phyloP scores from a whole-genome alignment of 2,113 vertebrate genomes.

The Heloderma charlesbogerti region DNA sequence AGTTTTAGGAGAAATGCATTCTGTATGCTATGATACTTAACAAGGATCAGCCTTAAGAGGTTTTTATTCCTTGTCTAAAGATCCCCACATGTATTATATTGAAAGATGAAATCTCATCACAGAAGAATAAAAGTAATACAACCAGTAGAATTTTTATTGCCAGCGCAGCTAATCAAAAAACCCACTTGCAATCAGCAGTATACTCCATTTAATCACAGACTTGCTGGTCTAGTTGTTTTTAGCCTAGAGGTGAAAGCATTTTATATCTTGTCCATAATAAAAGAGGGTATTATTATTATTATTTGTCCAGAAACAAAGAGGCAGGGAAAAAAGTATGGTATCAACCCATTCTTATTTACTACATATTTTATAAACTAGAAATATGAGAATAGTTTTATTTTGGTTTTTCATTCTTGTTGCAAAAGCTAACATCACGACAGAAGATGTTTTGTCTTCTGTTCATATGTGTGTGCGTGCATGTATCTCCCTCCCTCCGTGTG shows the following conservation, averaged over 20 bases:
- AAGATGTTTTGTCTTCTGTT: neutral
- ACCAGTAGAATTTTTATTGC: neutral
- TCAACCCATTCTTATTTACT: constrained; percentile 51
- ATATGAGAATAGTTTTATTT: constrained; percentile 31
- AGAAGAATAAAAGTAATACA: constrained; percentile 11
- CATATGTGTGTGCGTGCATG: no score
- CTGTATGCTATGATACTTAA: neutral
- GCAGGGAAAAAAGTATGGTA: constrained; percentile 38
- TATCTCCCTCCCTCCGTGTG: no score
- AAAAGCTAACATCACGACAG: neutral
- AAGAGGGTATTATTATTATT: constrained; percentile 47
- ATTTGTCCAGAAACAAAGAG: constrained; percentile 38
- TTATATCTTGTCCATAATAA: constrained; percentile 43
- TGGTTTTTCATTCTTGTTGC: neutral
- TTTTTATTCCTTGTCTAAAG: constrained; percentile 9
- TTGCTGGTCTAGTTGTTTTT: constrained; percentile 23
- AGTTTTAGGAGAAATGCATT: neutral
- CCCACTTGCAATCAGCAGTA: constrained; percentile 24
- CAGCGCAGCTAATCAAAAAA: constrained; percentile 18
- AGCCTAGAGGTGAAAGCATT: constrained; percentile 41
- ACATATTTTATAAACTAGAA: constrained; percentile 30
- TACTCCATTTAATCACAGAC: constrained; percentile 9
- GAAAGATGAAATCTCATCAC: constrained; percentile 16
- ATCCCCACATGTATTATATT: constrained; percentile 31
- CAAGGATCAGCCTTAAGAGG: neutral